Base-by-base conservation (phyloP, 1,140 invertebrate genomes). In the Trinorchestia longiramus region DNA sequence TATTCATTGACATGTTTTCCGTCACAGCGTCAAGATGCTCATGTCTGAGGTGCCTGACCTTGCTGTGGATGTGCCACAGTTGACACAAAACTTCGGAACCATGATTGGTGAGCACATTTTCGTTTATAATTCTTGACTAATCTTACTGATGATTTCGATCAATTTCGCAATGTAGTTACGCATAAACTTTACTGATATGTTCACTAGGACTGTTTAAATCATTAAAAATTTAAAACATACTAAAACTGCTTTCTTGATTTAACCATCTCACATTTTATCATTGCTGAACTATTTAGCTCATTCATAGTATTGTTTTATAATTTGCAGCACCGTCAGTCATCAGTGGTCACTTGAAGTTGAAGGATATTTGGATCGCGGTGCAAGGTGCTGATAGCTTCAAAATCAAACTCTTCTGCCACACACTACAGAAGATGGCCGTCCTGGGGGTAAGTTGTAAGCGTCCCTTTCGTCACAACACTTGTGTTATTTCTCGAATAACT, bases 331-430 rank as follows among this genome's bases (percentile, higher is more conserved):
- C 92, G 11, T 45, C 43, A 8, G 41, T 94, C 4, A 44, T 94
- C 43, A 94, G 44, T 17, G 44, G 44, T 28, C 92, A 94, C 44
- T 45, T 94, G 44, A 94, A 94, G 44, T n/a, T 94, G 40, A 94
- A 94, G 44, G 92, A 94, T 45, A 94, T 94, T n/a, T 94, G 43
- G 92, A 47, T 0, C 44, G 43, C 43, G 8, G 92, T 43, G 6
- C 92, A 94, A 47, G 92, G 40, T 45, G 92, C 92, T n/a, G 92
- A 94, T 47, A 3, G 11, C 44, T 45, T 23, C 92, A 47, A 94
- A 45, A 47, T 47, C 44, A 94, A 47, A 40, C 43, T 94, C 43
- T 94, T 94, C 43, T 94, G 92, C 40, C 43, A 94, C 92, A 47
- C 44, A 1, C 92, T 94, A 6, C 43, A 45, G 40, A 94, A 47